Conservation (phyloP, 2,113 vertebrate genomes). For the Puntigrus tetrazona region DNA sequence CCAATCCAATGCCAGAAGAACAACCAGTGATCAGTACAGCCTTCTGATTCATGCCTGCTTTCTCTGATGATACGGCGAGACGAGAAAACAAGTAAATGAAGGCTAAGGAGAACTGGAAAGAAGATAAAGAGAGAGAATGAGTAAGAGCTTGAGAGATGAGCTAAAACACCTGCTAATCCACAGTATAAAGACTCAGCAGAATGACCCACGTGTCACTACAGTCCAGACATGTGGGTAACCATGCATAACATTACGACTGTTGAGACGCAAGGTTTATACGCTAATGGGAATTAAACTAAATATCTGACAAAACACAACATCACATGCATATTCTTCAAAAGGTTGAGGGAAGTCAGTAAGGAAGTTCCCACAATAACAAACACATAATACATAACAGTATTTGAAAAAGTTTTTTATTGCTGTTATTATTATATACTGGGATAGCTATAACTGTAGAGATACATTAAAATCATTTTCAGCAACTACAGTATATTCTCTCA, state of each 20-base stretch:
- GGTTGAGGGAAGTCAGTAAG: no score
- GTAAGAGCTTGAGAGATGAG: constrained; percentile 45
- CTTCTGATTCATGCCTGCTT: constrained; percentile 77
- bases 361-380: neutral
- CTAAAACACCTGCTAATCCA: constrained; percentile 60
- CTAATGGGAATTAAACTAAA: neutral
- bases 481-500: constrained; percentile 6
- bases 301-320: neutral
- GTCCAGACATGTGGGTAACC: neutral
- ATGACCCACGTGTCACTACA: constrained; percentile 42
- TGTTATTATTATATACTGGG: neutral
- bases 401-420: neutral
- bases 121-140: constrained; percentile 6
- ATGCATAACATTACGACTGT: neutral
- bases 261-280: neutral
- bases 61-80: neutral
- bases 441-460: neutral
- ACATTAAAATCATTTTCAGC: constrained; percentile 2
- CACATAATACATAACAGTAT: neutral
- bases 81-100: neutral
- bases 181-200: constrained; percentile 60
- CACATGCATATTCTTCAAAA: no score
- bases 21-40: constrained; percentile 86
- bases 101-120: neutral
- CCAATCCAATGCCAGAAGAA: constrained; percentile 86